Percentiles rank a stretch among this genome's conserved stretches.
Conservation (phyloP, 2,113 vertebrate species). For the Mirounga angustirostris region DNA sequence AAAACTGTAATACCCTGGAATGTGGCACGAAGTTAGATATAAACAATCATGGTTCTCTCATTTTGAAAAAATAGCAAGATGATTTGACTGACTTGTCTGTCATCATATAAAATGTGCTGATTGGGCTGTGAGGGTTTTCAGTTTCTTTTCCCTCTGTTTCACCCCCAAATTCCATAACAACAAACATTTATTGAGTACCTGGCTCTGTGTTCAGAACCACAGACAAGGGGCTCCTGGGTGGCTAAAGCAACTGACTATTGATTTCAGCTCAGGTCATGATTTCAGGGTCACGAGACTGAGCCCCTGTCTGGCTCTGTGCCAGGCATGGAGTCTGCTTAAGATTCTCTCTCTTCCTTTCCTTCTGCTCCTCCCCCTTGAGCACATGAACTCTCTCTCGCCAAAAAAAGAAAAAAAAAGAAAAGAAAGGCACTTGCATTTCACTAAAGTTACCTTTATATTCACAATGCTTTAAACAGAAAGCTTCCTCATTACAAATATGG, state of each 20-base stretch:
- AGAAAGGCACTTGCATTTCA: not conserved
- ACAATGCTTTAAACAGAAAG: constrained; percentile 1
- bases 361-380: not conserved
- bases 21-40: not conserved
- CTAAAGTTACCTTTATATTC: constrained; percentile 12
- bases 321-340: not conserved
- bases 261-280: not conserved
- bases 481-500: not conserved
- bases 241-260: not conserved
- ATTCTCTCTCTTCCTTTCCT: not conserved
- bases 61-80: not conserved
- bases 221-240: not conserved
- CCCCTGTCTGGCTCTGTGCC: not conserved
- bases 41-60: not conserved
- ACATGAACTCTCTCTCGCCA: not conserved
- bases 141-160: not conserved
- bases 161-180: not conserved
- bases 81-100: not conserved
- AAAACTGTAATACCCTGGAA: not conserved
- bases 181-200: not conserved
- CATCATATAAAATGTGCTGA: not conserved
- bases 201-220: not conserved
- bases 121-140: not conserved
- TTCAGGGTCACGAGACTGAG: not conserved
- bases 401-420: not conserved